phyloP scores from a whole-genome alignment of 2,888 invertebrate species.

The Neoscelio sp. region DNA sequence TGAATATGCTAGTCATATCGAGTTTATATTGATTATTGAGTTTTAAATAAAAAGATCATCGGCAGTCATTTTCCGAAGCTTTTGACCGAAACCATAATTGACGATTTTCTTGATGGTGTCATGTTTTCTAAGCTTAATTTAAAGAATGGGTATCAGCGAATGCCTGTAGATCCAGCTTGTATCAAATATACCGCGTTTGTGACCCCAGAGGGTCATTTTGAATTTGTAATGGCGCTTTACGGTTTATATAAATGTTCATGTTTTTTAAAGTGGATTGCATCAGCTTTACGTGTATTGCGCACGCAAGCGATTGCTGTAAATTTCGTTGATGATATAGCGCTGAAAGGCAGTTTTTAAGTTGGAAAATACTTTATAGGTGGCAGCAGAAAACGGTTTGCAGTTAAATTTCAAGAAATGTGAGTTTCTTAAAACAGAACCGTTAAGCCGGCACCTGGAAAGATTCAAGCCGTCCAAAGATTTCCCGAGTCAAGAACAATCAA shows the following conservation, averaged over 20 bases:
- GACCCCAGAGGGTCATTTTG: not conserved
- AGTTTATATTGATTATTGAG: too few relatives aligned
- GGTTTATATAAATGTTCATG: not conserved
- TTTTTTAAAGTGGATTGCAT: constrained; percentile 7
- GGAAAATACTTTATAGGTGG: not conserved
- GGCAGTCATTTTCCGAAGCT: too few relatives aligned
- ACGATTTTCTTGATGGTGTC: too few relatives aligned
- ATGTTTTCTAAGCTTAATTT: not conserved
- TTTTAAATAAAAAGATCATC: too few relatives aligned
- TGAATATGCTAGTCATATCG: too few relatives aligned
- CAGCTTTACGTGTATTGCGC: not conserved
- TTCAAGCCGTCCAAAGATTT: too few relatives aligned
- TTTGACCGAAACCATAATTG: too few relatives aligned
- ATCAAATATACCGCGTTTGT: not conserved
- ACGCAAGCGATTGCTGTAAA: not conserved
- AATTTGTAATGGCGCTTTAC: not conserved
- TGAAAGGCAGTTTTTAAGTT: too few relatives aligned
- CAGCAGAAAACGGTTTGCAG: not conserved
- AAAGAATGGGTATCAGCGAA: not conserved
- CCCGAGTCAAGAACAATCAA: too few relatives aligned
- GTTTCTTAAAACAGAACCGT: too few relatives aligned
- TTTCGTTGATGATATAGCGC: constrained; percentile 34
- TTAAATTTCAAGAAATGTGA: too few relatives aligned
- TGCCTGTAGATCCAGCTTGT: not conserved
- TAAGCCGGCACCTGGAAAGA: too few relatives aligned